Base-by-base conservation (phyloP, 1,140 invertebrate species). In the Sesamia nonagrioides region DNA sequence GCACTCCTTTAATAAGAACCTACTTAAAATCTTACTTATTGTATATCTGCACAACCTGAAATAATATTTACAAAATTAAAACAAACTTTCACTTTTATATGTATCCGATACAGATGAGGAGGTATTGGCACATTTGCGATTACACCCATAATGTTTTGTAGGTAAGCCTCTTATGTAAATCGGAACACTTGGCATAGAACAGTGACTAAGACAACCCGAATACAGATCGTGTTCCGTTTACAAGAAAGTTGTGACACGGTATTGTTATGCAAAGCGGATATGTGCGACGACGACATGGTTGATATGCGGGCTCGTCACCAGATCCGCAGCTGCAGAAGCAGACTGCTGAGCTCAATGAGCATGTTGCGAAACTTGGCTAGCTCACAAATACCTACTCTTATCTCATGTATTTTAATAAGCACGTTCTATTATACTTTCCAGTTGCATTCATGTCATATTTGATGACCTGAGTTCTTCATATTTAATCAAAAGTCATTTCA, bases 231-330 rank as follows among this genome's bases (percentile, higher is more conserved):
- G 85, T 87, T 87, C 83, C 82, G 82, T 90, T 86, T 82, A 79
- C 72, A 82, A 83, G 89, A 89, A 84, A 86, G 82, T 88, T 91
- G 87, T 87, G 88, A 87, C 91, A 90, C 79, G 73, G 74, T 82
- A 88, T 89, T 85, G 88, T 92, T 91, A 90, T 91, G 90, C 90
- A 90, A 92, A 89, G 82, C 90, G 89, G 89, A 91, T 89, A 82
- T 88, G 74, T 61, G 33, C 33, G 45, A 50, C 66, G 75, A 9
- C 45, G 33, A 11, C 52, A 18, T 15, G 42, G 18, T n/a, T 9
- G 56, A 13, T 18, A 61, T 45, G n/a, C 50, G 35, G n/a, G n/a
- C 21, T 17, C 4, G 21, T 27, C 40, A 63, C 33, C 63, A 17
- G 21, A 45, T 48, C 21, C 27, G 40, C 63, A 68, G 63, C 63